phyloP scores from a whole-genome alignment of 23 tunicate genomes.

The Aplidium turbinatum region DNA sequence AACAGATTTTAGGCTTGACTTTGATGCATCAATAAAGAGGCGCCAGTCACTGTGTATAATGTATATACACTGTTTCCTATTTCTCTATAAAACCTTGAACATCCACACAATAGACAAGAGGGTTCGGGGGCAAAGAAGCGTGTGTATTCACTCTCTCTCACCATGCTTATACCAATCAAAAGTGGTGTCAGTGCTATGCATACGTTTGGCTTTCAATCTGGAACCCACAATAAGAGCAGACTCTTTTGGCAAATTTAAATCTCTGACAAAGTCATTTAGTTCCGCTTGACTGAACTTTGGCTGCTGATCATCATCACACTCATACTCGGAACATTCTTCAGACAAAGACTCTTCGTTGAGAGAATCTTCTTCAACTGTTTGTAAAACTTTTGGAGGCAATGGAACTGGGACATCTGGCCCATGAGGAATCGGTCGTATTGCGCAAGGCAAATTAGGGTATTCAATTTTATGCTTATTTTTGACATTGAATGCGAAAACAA shows the following conservation, averaged over 20 bases:
- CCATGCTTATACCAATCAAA: constrained; percentile 39
- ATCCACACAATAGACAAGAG: too few relatives aligned
- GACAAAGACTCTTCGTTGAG: too few relatives aligned
- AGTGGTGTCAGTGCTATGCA: constrained; percentile 48
- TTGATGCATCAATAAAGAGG: constrained; percentile 30
- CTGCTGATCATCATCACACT: constrained; percentile 18
- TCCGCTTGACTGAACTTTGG: constrained; percentile 32
- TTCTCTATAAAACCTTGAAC: too few relatives aligned
- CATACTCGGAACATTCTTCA: too few relatives aligned
- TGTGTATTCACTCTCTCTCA: not conserved
- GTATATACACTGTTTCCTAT: too few relatives aligned
- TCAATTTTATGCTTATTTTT: constrained; percentile 36
- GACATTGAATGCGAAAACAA: too few relatives aligned
- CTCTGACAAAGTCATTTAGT: constrained; percentile 34
- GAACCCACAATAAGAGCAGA: constrained; percentile 41
- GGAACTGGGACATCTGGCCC: constrained; percentile 31
- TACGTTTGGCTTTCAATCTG: constrained; percentile 42
- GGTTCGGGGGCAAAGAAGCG: too few relatives aligned
- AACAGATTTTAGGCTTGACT: constrained; percentile 37
- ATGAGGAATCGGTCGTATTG: constrained; percentile 38
- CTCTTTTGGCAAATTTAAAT: too few relatives aligned
- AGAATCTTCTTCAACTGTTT: too few relatives aligned
- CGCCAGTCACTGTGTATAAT: constrained; percentile 26
- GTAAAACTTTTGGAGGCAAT: constrained; percentile 26
- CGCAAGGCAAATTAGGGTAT: constrained; percentile 31